phyloP scores from a whole-genome alignment of 2,113 vertebrate species.

The Naja naja region DNA sequence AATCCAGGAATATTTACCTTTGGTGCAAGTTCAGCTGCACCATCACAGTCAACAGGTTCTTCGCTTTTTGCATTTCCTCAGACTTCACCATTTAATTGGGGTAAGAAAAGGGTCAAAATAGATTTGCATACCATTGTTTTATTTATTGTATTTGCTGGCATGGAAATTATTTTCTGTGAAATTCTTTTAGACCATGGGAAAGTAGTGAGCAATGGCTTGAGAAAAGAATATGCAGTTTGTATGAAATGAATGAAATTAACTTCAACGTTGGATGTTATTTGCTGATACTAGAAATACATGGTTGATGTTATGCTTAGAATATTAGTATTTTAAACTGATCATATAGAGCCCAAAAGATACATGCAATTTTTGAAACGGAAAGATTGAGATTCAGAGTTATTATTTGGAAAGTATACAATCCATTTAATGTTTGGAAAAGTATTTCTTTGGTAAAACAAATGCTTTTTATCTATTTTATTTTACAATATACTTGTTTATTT shows the following conservation, averaged over 20 bases:
- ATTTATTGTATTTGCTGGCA: background rate
- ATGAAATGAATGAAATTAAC: background rate
- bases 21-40: slow-evolving; percentile 62
- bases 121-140: background rate
- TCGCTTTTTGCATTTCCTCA: slow-evolving; percentile 79
- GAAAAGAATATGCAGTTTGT: background rate
- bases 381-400: background rate
- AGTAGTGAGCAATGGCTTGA: background rate
- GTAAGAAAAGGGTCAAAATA: slow-evolving; percentile 66
- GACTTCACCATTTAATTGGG: slow-evolving; percentile 78
- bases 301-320: slow-evolving; percentile 18
- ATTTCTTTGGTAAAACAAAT: background rate
- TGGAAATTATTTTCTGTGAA: background rate
- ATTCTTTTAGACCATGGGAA: background rate
- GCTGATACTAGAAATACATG: background rate
- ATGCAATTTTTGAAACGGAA: background rate
- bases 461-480: background rate
- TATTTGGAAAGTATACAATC: background rate
- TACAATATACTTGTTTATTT: background rate
- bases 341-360: background rate
- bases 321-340: background rate
- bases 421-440: background rate
- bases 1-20: slow-evolving; percentile 85
- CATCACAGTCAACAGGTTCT: slow-evolving; percentile 70
- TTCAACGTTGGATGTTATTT: background rate